Evolutionary conservation across 2,888 invertebrate species (phyloP).

Genomic region (Xestoiulus laeticollis): DNA sequence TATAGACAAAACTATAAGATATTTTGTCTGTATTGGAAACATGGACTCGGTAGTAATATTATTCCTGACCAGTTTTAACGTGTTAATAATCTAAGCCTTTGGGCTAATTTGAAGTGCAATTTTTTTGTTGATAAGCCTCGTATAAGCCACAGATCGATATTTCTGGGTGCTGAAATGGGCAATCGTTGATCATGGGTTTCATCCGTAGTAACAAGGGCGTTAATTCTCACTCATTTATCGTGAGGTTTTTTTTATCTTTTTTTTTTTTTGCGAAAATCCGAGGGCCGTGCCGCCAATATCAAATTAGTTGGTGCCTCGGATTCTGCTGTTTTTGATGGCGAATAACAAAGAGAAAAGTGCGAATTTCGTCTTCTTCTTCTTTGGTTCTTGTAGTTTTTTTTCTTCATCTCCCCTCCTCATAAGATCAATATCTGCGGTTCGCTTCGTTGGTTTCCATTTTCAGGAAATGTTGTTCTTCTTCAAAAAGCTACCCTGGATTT

Average conservation of each 20-base stretch:
- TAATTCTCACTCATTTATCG: constrained; percentile 13
- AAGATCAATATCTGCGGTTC: constrained; percentile 49
- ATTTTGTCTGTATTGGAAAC: too few relatives aligned
- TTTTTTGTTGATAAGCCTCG: neutral
- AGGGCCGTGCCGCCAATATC: constrained; percentile 39
- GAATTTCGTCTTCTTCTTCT: constrained; percentile 28
- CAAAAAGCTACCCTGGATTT: constrained; percentile 10
- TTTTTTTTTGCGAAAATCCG: neutral
- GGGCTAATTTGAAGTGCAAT: neutral
- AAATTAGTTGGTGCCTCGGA: constrained; percentile 17
- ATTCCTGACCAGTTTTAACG: neutral
- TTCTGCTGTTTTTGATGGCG: constrained; percentile 43
- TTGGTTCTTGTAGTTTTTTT: neutral
- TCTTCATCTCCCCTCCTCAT: constrained; percentile 4
- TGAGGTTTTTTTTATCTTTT: neutral
- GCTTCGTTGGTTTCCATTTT: constrained; percentile 49
- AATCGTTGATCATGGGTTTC: neutral
- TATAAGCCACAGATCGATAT: neutral
- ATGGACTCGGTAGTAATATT: too few relatives aligned
- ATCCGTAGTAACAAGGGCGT: constrained; percentile 3
- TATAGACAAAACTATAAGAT: too few relatives aligned
- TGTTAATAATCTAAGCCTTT: neutral
- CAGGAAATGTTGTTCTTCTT: constrained; percentile 50
- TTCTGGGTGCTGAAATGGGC: constrained; percentile 16
- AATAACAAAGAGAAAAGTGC: constrained; percentile 41